Conservation (phyloP, 2,888 invertebrate species). For the Eudasyphora cyanicolor region DNA sequence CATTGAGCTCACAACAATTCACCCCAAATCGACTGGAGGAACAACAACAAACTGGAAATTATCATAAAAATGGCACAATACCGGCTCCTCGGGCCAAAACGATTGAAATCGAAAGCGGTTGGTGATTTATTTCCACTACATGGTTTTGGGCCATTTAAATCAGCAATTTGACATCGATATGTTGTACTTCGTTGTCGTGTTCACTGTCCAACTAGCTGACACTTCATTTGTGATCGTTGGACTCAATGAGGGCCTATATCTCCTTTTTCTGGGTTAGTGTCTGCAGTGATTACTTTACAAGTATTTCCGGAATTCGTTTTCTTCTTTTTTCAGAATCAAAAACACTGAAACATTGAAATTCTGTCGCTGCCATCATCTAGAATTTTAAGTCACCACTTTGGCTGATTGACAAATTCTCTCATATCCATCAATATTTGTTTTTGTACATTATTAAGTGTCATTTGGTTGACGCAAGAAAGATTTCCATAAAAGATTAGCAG, state of each 20-base stretch:
- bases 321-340: neutral
- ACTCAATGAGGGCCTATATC: neutral
- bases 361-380: neutral
- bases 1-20: neutral
- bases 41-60: neutral
- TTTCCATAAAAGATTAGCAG: no score
- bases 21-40: neutral
- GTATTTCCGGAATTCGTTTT: neutral
- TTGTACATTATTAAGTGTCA: no score
- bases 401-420: constrained; percentile 7
- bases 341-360: no score
- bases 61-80: constrained; percentile 19
- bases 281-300: neutral
- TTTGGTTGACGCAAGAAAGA: no score
- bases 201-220: neutral
- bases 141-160: neutral
- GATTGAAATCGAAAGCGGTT: neutral
- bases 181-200: neutral
- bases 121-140: neutral
- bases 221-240: neutral
- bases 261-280: neutral
- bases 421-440: neutral
- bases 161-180: no score
- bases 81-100: neutral
- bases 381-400: neutral